Conservation (phyloP, 2,113 vertebrate genomes). For the Sturnira hondurensis region DNA sequence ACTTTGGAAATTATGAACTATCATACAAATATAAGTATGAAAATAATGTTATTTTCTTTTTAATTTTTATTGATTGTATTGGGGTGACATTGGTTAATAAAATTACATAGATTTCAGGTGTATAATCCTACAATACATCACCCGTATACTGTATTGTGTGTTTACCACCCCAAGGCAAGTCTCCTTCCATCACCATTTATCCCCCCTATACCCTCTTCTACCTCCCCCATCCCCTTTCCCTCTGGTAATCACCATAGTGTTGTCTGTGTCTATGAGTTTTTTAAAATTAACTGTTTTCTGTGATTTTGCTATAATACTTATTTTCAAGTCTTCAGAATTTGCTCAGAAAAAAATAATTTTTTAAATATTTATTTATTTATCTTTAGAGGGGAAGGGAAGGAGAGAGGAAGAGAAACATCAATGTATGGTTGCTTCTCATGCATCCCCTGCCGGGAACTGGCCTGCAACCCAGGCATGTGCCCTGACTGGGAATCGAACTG, state of each 20-base stretch:
- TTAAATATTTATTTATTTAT: too few relatives aligned
- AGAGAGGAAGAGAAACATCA: too few relatives aligned
- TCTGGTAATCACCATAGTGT: not conserved
- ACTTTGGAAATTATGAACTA: constrained; percentile 2
- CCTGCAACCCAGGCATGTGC: too few relatives aligned
- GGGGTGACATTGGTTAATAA: not conserved
- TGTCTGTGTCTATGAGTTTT: not conserved
- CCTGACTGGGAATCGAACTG: too few relatives aligned
- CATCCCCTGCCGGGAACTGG: too few relatives aligned
- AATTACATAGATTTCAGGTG: not conserved
- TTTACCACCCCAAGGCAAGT: not conserved
- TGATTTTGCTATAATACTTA: constrained; percentile 21
- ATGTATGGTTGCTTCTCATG: too few relatives aligned
- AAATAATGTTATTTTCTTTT: not conserved
- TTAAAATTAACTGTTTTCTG: not conserved
- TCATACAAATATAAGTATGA: not conserved
- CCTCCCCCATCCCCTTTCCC: not conserved
- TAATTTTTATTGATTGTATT: not conserved
- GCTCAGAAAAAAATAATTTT: not conserved
- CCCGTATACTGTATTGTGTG: not conserved
- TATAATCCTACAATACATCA: not conserved
- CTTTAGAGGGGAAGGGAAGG: too few relatives aligned
- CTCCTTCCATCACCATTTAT: not conserved
- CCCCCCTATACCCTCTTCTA: not conserved
- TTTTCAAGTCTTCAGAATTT: constrained; percentile 44